Conservation (phyloP, 30 jellyfish, hydroid and myxozoan genomes). For the Sanderia malayensis region DNA sequence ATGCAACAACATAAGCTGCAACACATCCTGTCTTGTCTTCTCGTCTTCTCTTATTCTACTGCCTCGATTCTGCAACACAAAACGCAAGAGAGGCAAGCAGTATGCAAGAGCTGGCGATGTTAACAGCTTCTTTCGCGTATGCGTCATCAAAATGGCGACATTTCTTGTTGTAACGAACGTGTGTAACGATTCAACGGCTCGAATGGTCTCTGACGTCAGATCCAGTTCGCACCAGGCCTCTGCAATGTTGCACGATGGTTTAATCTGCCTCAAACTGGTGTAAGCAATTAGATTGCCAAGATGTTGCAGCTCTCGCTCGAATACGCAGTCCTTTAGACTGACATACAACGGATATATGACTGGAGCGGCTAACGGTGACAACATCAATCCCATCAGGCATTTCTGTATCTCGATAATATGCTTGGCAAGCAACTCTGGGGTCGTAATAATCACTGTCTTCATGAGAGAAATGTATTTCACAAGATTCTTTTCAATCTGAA, state of each 20-base stretch:
- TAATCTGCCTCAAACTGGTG: slow-evolving; percentile 55
- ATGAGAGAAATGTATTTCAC: slow-evolving; percentile 48
- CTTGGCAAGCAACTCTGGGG: slow-evolving; percentile 15
- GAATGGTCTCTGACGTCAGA: slow-evolving; percentile 32
- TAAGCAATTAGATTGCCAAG: slow-evolving; percentile 79
- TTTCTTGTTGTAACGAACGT: slow-evolving; percentile 71
- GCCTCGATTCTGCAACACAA: slow-evolving; percentile 68
- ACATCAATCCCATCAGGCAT: slow-evolving; percentile 19
- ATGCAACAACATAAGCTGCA: slow-evolving; percentile 69
- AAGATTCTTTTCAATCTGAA: slow-evolving; percentile 38
- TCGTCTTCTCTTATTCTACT: slow-evolving; percentile 53
- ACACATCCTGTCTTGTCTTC: slow-evolving; percentile 50
- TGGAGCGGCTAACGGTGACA: slow-evolving; percentile 74
- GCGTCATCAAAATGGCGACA: slow-evolving; percentile 66
- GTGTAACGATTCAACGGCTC: slow-evolving; percentile 56
- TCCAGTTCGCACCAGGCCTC: slow-evolving; percentile 77
- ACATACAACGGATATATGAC: slow-evolving; percentile 47
- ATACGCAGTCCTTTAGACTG: slow-evolving; percentile 48
- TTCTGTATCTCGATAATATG: slow-evolving; percentile 6
- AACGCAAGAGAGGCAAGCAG: slow-evolving; percentile 71
- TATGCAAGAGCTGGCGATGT: slow-evolving; percentile 66
- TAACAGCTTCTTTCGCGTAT: slow-evolving; percentile 65
- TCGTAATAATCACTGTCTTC: slow-evolving; percentile 1
- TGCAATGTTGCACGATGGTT: slow-evolving; percentile 65
- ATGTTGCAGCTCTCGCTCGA: slow-evolving; percentile 51